A percentile compares a stretch with the other conserved stretches of the same genome.
phyloP scores from a whole-genome alignment of 2,113 vertebrate species.

The Hydrochoerus hydrochaeris region DNA sequence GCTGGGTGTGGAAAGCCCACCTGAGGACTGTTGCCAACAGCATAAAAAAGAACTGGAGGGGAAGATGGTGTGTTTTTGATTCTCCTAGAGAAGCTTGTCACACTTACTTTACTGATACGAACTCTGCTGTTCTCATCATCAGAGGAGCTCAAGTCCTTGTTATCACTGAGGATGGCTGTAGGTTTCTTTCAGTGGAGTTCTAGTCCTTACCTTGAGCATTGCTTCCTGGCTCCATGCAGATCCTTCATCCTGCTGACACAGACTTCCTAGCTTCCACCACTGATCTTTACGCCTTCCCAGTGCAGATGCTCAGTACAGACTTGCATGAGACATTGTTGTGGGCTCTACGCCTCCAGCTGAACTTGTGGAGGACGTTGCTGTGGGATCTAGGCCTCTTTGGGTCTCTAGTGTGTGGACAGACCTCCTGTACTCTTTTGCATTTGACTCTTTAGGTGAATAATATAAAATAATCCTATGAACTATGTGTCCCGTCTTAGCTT shows the following conservation, averaged over 20 bases:
- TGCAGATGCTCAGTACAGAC: not conserved
- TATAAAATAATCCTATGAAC: not conserved
- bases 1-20: too few relatives aligned
- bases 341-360: not conserved
- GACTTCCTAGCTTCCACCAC: not conserved
- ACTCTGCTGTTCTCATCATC: not conserved
- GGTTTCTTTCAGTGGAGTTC: not conserved
- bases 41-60: too few relatives aligned
- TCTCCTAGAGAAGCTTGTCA: too few relatives aligned
- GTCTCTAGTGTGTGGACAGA: too few relatives aligned
- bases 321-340: not conserved
- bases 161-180: not conserved
- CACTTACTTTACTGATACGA: too few relatives aligned
- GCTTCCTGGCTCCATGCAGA: not conserved
- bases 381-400: not conserved
- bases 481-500: not conserved
- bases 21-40: too few relatives aligned
- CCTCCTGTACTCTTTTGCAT: not conserved
- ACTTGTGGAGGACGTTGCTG: not conserved
- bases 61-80: too few relatives aligned
- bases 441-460: not conserved
- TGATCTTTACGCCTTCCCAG: not conserved
- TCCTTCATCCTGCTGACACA: not conserved
- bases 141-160: not conserved
- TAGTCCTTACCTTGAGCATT: not conserved